These are phyloP conservation scores for Zootoca vivipara DNA, from an alignment of 2,113 vertebrate species.

Conservation along the genomic window DNA sequence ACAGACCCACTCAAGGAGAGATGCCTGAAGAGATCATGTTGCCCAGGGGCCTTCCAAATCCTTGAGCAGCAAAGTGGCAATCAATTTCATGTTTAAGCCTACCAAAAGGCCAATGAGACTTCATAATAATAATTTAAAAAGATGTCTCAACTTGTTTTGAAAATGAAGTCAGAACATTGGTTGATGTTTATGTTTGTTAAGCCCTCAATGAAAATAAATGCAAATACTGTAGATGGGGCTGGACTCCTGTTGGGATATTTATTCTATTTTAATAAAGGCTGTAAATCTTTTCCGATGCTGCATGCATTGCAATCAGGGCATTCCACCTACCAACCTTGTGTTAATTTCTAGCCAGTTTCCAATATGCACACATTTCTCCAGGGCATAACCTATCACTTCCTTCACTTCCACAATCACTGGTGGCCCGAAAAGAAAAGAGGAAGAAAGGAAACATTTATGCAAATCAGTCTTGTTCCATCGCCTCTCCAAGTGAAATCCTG, in stretches of 20 bases:
- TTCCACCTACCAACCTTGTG: not conserved
- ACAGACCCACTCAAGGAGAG: not conserved
- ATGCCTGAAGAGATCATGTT: not conserved
- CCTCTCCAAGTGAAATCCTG: not conserved
- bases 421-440: not conserved
- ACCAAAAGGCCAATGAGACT: not conserved
- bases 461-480: slow-evolving; percentile 7
- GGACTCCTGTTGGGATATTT: not conserved
- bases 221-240: slow-evolving; percentile 21
- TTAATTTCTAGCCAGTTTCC: slow-evolving; percentile 36
- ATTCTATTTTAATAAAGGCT: slow-evolving; percentile 26
- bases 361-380: slow-evolving; percentile 36
- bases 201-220: slow-evolving; percentile 22
- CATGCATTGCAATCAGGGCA: slow-evolving; percentile 16
- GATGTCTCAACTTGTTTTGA: not conserved
- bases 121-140: not conserved
- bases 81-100: not conserved
- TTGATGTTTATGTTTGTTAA: slow-evolving; percentile 22
- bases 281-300: not conserved
- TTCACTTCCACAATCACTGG: not conserved
- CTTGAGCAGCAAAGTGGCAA: not conserved
- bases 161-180: not conserved
- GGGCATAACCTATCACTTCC: slow-evolving; percentile 27
- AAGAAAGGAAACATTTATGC: slow-evolving; percentile 26
- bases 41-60: not conserved